These are phyloP conservation scores for Ectemnius cavifrons DNA, from an alignment of 2,888 invertebrate genomes.

Conservation along the genomic window DNA sequence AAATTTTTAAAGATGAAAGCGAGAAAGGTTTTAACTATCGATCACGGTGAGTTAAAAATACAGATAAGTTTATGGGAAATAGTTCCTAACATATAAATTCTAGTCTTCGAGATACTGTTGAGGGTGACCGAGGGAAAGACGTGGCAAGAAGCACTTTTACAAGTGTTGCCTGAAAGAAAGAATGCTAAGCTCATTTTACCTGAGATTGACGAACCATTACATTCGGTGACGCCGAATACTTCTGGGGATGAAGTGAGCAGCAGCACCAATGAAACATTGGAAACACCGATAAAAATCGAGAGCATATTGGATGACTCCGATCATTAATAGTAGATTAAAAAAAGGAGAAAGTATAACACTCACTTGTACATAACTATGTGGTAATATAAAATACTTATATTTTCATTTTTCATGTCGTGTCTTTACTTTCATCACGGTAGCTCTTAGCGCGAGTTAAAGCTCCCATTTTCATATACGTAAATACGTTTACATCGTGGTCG, in stretches of 20 bases:
- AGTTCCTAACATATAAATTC: conserved; percentile 59
- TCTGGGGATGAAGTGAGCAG: conserved; percentile 10
- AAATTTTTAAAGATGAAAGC: conserved; percentile 95
- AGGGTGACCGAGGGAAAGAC: conserved; percentile 86
- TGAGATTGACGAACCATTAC: conserved; percentile 13
- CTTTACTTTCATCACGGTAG: conserved; percentile 5
- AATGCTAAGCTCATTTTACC: conserved; percentile 80
- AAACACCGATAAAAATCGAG: conserved; percentile 12
- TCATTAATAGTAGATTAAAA: conserved; percentile 16
- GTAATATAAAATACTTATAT: conserved; percentile 28
- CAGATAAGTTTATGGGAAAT: not conserved
- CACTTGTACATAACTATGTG: conserved; percentile 28
- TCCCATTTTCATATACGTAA: not conserved
- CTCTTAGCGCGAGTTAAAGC: too few relatives aligned
- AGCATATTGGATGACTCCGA: conserved; percentile 2
- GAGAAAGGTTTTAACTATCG: conserved; percentile 95
- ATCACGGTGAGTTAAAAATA: conserved; percentile 86
- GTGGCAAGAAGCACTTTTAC: conserved; percentile 89
- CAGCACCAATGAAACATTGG: not conserved
- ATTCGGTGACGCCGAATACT: not conserved
- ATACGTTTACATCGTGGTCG: conserved; percentile 12
- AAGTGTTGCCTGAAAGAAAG: conserved; percentile 88
- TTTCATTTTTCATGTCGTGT: conserved; percentile 12
- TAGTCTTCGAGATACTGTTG: conserved; percentile 91
- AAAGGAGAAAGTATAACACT: conserved; percentile 22